Percentiles rank a stretch among this genome's conserved stretches.
These are phyloP conservation scores for Neomorphus geoffroyi DNA, from an alignment of 2,797 vertebrate genomes.

Conservation along the genomic window DNA sequence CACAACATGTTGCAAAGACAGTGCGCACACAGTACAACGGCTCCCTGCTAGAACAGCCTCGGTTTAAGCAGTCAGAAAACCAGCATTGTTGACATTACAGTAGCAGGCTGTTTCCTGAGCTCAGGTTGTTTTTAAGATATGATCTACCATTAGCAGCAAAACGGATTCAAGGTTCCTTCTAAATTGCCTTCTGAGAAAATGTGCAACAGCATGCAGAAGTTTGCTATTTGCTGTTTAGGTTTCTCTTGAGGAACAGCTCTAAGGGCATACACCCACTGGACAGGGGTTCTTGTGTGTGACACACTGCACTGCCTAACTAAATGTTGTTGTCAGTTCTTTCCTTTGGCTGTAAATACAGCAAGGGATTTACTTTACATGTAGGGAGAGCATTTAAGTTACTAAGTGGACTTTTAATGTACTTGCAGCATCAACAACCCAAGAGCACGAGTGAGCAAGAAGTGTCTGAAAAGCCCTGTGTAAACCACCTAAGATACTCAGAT, in stretches of 20 bases:
- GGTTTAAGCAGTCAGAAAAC: background rate
- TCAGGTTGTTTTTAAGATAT: background rate
- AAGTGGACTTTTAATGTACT: background rate
- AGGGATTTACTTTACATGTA: background rate
- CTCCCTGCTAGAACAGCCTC: background rate
- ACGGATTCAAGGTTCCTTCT: background rate
- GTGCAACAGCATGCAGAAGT: background rate
- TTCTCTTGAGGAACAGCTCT: background rate
- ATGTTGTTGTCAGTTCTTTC: background rate
- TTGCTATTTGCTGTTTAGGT: background rate
- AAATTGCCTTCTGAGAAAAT: background rate
- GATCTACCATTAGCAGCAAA: background rate
- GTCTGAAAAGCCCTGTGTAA: background rate
- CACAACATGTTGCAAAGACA: background rate
- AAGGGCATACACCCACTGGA: background rate
- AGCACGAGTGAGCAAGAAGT: background rate
- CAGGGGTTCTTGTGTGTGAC: background rate
- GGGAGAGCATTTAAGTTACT: background rate
- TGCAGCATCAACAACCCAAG: background rate
- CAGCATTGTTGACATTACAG: background rate
- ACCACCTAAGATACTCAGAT: background rate
- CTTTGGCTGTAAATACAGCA: background rate
- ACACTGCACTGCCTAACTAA: background rate
- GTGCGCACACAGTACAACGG: fast-evolving
- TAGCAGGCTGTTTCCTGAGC: background rate